phyloP scores from a whole-genome alignment of 2,797 vertebrate genomes.

The Mallotus villosus region DNA sequence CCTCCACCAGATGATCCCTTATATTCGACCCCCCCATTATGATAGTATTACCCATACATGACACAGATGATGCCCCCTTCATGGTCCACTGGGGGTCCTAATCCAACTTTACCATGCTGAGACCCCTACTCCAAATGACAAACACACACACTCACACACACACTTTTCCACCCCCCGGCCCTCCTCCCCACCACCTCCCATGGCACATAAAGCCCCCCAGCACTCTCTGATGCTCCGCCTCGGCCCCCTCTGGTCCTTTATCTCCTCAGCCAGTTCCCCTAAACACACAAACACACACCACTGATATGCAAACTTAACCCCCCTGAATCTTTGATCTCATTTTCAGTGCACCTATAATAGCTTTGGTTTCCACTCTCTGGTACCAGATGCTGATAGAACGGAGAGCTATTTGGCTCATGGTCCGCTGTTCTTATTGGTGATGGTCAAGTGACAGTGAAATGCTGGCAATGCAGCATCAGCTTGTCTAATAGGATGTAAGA shows the following conservation, averaged over 20 bases:
- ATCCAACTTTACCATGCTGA: conserved; percentile 9
- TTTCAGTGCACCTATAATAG: too few species aligned
- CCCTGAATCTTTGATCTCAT: conserved; percentile 12
- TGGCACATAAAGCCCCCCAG: conserved; percentile 23
- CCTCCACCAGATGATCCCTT: not conserved
- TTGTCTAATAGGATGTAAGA: not conserved
- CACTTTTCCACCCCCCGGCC: conserved; percentile 1
- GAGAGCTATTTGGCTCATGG: not conserved
- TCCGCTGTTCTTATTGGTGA: not conserved
- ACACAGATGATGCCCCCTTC: not conserved
- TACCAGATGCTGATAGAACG: too few species aligned
- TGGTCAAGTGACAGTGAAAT: not conserved
- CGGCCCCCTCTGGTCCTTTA: conserved; percentile 15
- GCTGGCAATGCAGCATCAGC: not conserved
- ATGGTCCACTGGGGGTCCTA: not conserved
- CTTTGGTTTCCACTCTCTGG: too few species aligned
- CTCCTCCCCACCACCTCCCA: conserved; percentile 9
- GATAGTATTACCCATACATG: not conserved
- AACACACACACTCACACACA: not conserved
- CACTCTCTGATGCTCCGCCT: not conserved
- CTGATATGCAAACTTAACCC: too few species aligned
- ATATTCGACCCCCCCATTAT: not conserved
- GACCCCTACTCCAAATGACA: not conserved
- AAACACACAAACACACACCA: conserved; percentile 12
- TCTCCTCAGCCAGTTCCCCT: not conserved